Base-by-base conservation (phyloP, 2,797 vertebrate genomes). In the Gymnothorax reevesii region DNA sequence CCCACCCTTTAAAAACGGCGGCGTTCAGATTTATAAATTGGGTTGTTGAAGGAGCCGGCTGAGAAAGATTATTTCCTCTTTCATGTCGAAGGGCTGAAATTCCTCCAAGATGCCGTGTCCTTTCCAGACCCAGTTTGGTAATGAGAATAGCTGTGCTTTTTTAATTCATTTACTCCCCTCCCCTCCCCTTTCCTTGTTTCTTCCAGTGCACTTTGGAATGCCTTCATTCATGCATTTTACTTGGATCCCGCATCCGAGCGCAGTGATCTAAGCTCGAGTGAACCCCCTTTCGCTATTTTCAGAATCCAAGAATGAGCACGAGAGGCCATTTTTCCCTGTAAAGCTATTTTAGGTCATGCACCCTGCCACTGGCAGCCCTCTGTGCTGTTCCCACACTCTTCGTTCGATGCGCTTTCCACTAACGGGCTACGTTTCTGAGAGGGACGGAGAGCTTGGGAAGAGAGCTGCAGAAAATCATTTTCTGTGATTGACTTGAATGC, bases 81-180 rank as follows among this genome's bases (percentile, higher is more conserved):
- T 94, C 91, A 93, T 94, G 93, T 92, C 91, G 92, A 93, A 92
- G 87, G 91, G 93, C 93, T 92, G 91, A 94, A 94, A 95, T 94
- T 95, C 92, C 91, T 95, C 90, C 93, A 85, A 88, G 94, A 92
- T 92, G 90, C 92, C 93, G 93, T 94, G 93, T 96, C 93, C 93
- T 95, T 93, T 93, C 87, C 92, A 94, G 93, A 94, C 95, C 95
- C 94, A 95, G 94, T 96, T 96, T 95, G 95, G 95, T 95, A 95
- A 96, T 96, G 94, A 95, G 93, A 94, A 95, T 94, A 93, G 92
- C 91, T 94, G 92, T 94, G 90, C 85, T 88, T 90, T 90, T 88
- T 89, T 83, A 89, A 94, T 94, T 93, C 89, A 93, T 94, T 94
- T 93, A 90, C 92, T 92, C 90, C 62, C 88, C 91, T 89, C 90